phyloP scores from a whole-genome alignment of 1,140 invertebrate genomes.

The Pemphigus obesinymphae region DNA sequence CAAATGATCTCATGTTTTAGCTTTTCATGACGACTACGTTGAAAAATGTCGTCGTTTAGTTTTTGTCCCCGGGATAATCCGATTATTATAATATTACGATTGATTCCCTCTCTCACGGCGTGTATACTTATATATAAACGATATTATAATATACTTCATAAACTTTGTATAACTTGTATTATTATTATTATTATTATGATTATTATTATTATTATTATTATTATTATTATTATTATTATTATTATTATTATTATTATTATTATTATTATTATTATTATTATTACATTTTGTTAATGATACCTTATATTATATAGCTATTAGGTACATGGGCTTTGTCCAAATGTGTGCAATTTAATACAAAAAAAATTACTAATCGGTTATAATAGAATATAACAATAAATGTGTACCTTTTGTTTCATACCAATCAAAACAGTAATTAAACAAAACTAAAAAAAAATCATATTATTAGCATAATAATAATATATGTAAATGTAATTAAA shows the following conservation, averaged over 20 bases:
- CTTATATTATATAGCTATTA: neutral
- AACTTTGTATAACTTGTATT: conserved; percentile 2
- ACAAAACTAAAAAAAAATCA: too few relatives aligned
- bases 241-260: conserved; percentile 12
- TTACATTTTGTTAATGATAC: conserved; percentile 17
- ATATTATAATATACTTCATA: neutral
- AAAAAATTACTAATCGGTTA: neutral
- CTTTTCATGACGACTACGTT: conserved; percentile 38
- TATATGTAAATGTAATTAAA: neutral
- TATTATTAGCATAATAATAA: too few relatives aligned
- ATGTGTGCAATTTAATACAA: conserved; percentile 20
- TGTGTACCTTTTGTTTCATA: neutral
- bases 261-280: neutral
- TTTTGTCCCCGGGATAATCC: conserved; percentile 32
- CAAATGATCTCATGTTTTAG: conserved; percentile 40
- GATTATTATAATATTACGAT: too few relatives aligned
- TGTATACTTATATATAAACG: neutral
- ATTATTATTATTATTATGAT: conserved; percentile 10
- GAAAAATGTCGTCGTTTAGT: conserved; percentile 40
- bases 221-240: conserved; percentile 17
- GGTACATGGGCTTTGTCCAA: conserved; percentile 7
- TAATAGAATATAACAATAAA: neutral
- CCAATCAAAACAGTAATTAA: neutral
- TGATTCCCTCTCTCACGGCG: conserved; percentile 7
- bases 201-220: neutral